Conservation (phyloP, 2,888 invertebrate species). For the Spisula subtruncata region DNA sequence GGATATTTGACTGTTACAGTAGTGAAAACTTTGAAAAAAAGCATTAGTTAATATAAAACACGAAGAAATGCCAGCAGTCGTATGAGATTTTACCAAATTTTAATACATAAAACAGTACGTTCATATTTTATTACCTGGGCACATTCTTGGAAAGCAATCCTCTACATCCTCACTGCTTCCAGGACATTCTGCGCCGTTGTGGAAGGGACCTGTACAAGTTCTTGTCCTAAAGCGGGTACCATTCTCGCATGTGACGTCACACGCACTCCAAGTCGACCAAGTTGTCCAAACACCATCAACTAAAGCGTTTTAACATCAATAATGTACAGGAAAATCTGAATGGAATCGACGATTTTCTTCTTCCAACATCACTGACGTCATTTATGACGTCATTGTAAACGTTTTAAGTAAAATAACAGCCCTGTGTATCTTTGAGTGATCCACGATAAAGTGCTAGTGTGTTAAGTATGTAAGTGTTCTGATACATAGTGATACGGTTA, state of each 20-base stretch:
- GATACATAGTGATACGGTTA: no score
- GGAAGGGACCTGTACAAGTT: slow-evolving; percentile 78
- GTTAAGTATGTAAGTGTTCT: no score
- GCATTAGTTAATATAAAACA: no score
- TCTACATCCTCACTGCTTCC: slow-evolving; percentile 76
- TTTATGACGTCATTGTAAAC: no score
- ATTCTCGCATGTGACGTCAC: slow-evolving; percentile 84
- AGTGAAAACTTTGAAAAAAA: no score
- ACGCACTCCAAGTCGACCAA: slow-evolving; percentile 83
- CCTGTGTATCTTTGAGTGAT: slow-evolving; percentile 2
- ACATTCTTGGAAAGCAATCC: slow-evolving; percentile 81
- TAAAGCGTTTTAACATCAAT: slow-evolving; percentile 59
- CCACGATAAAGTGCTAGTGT: neutral
- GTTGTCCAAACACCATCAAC: slow-evolving; percentile 83
- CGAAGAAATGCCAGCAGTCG: no score
- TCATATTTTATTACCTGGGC: slow-evolving; percentile 85
- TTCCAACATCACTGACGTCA: no score
- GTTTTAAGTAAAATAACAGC: neutral
- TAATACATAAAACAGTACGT: no score
- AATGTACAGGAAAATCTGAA: neutral
- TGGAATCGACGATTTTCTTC: no score
- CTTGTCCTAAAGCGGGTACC: slow-evolving; percentile 80
- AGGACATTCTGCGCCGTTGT: slow-evolving; percentile 81
- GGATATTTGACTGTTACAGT: no score
- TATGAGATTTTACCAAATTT: no score